Evolutionary conservation across 2,797 vertebrate species (phyloP), one percentile per base, ranked within the genome.

Genomic region (Naso thynnoides): DNA sequence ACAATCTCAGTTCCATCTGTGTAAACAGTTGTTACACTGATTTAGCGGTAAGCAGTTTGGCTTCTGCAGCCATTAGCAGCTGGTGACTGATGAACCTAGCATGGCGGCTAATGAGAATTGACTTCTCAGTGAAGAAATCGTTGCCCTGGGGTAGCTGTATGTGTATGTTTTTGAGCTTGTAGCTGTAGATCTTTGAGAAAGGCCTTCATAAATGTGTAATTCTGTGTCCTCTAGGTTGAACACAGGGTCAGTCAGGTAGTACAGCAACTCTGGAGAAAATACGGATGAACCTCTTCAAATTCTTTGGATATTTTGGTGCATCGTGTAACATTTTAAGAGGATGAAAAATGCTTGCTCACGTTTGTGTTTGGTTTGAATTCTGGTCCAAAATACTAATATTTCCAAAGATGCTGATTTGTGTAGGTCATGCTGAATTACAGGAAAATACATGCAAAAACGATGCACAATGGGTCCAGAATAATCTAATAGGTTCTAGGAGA

Each of bases 51-150:
- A 59, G 59, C 48, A n/a, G 49, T 77, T 76, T 74, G 71, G 65
- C 69, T 85, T 60, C 50, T 70, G 56, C 55, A 31, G 66, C 39
- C 50, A 21, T 71, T 60, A 58, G 50, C 66, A 69, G 72, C 44
- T 73, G 66, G 41, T 56, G 67, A 63, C 61, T 73, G 67, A 80
- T 79, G 31, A 53, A 77, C 31, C 27, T 52, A 31, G 62, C 44
- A 66, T 53, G 58, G 42, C 39, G 29, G 54, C 29, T 70, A 74
- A 83, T 77, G 59, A 79, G 58, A 72, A 79, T 53, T 63, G 65
- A 85, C 56, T 59, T 59, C 24, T 64, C 29, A n/a, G 41, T 65
- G 23, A 65, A 45, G 27, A 66, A 71, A 66, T 49, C 21, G 2
- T 67, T 71, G 58, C 64, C 26, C 42, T 27, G 36, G 19, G 18